phyloP scores from a whole-genome alignment of 2,888 invertebrate species.

The Magallana nippona region DNA sequence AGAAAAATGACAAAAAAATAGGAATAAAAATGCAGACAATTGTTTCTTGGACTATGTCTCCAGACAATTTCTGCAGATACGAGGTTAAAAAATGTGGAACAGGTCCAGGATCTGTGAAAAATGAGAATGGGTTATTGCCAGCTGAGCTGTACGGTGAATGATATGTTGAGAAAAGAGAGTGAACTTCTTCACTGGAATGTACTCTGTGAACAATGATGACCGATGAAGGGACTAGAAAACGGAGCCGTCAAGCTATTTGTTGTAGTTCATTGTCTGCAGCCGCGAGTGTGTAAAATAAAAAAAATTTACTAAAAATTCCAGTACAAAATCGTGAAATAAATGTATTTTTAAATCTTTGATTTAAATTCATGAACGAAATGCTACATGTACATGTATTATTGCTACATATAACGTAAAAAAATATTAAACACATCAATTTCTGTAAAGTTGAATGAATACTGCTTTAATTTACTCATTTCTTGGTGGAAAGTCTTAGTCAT shows the following conservation, averaged over 20 bases:
- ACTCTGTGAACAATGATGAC: background rate
- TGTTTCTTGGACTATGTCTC: too few species aligned
- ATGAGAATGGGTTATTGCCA: background rate
- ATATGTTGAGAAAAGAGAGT: background rate
- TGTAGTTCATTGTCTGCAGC: constrained; percentile 7
- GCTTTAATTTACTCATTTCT: too few species aligned
- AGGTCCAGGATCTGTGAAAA: background rate
- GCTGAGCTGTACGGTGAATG: background rate
- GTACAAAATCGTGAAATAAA: too few species aligned
- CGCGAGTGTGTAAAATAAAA: background rate
- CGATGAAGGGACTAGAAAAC: constrained; percentile 16
- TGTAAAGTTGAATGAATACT: too few species aligned
- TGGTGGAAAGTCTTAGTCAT: too few species aligned
- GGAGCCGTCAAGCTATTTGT: background rate
- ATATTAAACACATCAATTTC: too few species aligned
- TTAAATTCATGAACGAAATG: background rate
- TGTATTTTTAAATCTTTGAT: too few species aligned
- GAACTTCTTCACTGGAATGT: constrained; percentile 12
- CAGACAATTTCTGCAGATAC: background rate
- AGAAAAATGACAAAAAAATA: background rate
- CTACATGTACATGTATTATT: background rate
- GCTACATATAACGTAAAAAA: background rate
- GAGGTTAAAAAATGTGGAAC: background rate
- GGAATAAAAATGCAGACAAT: background rate
- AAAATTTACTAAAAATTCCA: too few species aligned